phyloP scores from a whole-genome alignment of 2,113 vertebrate species.

The Hydropotes inermis region DNA sequence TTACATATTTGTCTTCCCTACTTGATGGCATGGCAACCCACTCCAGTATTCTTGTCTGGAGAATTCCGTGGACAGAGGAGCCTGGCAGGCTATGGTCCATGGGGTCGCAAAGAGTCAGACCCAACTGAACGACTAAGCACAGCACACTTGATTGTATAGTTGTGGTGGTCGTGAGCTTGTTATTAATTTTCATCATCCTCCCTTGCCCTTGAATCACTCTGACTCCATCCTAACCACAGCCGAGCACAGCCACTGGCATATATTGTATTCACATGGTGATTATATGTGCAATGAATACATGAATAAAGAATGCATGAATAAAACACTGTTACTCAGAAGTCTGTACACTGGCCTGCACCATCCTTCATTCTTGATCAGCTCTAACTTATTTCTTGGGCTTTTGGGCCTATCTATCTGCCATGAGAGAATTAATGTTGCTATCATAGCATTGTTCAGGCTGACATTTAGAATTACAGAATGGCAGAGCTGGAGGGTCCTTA shows the following conservation, averaged over 20 bases:
- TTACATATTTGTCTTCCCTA: not conserved
- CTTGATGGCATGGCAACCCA: not conserved
- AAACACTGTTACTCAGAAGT: not conserved
- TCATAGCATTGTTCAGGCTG: not conserved
- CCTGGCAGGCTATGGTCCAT: not conserved
- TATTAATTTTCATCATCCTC: not conserved
- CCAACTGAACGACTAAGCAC: not conserved
- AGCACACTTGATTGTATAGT: not conserved
- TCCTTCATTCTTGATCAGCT: constrained; percentile 33
- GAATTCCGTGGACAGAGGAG: not conserved
- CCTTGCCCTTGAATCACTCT: not conserved
- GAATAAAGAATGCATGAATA: not conserved
- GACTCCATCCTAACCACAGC: not conserved
- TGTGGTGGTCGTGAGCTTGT: not conserved
- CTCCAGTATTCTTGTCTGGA: not conserved
- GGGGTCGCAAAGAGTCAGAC: not conserved
- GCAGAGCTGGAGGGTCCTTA: not conserved
- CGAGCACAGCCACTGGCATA: not conserved
- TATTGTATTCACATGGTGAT: not conserved
- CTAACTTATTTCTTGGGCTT: not conserved
- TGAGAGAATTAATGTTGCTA: not conserved
- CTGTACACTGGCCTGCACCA: not conserved
- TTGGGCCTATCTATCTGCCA: constrained; percentile 9
- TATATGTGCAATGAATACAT: not conserved
- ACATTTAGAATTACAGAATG: constrained; percentile 45